Evolutionary conservation across 2,888 invertebrate genomes (phyloP).

Genomic region (Lasioglossum malachurum): DNA sequence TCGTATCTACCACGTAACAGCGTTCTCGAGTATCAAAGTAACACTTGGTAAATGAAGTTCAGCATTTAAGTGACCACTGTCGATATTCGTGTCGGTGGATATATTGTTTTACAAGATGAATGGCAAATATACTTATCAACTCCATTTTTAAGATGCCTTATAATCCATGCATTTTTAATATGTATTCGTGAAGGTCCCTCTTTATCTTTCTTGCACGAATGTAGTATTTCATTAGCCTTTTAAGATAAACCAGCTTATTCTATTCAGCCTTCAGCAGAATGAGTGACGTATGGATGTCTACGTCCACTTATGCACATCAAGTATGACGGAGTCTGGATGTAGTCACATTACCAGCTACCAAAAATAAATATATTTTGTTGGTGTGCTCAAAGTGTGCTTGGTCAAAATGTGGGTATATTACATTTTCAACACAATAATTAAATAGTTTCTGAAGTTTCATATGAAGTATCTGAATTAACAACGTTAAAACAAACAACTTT

Average conservation of each 20-base stretch:
- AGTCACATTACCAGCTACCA: no score
- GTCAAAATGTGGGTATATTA: no score
- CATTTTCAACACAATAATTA: no score
- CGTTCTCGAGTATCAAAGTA: not conserved
- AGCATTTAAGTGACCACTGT: conserved; percentile 3
- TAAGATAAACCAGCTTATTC: conserved; percentile 53
- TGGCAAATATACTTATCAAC: conserved; percentile 60
- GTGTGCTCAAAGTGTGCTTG: no score
- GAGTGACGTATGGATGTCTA: not conserved
- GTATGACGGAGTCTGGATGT: not conserved
- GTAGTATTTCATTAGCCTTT: conserved; percentile 10
- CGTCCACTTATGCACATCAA: conserved; percentile 13
- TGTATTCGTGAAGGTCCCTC: conserved; percentile 13
- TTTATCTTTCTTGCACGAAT: conserved; percentile 26
- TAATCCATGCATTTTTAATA: conserved; percentile 29
- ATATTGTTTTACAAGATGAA: conserved; percentile 37
- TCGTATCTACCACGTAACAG: conserved; percentile 11
- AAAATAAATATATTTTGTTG: no score
- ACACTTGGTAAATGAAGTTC: conserved; percentile 12
- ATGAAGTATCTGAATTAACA: no score
- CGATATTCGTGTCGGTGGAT: conserved; percentile 28
- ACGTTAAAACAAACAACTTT: no score
- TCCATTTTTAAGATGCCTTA: conserved; percentile 11
- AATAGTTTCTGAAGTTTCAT: no score
- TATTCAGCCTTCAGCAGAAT: conserved; percentile 20